Percentiles rank a stretch among this genome's conserved stretches.
phyloP scores from a whole-genome alignment of 2,113 vertebrate species.

The Dermatemys mawii region DNA sequence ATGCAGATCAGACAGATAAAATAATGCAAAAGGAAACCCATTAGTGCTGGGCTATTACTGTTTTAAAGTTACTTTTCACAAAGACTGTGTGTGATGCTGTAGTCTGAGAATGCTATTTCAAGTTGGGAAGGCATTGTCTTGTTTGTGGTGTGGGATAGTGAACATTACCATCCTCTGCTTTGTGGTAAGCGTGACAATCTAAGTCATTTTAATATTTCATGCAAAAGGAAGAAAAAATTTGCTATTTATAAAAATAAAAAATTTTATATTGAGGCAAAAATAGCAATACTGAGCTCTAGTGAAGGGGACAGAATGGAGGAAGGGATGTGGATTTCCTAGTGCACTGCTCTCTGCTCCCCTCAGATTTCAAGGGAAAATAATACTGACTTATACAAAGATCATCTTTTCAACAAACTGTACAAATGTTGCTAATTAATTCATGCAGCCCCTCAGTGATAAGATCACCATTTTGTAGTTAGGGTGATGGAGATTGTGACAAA shows the following conservation, averaged over 20 bases:
- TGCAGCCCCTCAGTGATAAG: not conserved
- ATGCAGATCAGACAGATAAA: not conserved
- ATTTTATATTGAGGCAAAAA: rapidly evolving
- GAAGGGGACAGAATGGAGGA: not conserved
- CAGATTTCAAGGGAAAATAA: not conserved
- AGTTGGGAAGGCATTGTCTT: not conserved
- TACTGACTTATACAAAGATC: not conserved
- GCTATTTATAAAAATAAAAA: too few relatives aligned
- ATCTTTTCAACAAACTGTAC: not conserved
- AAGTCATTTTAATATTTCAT: not conserved
- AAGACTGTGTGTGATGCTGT: not conserved
- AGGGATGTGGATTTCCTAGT: not conserved
- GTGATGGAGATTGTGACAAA: not conserved
- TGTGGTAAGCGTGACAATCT: not conserved
- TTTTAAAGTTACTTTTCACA: not conserved
- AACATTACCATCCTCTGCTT: not conserved
- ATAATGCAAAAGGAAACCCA: not conserved
- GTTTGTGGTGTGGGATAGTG: not conserved
- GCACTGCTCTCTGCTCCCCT: not conserved
- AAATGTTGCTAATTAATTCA: not conserved
- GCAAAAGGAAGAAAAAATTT: too few relatives aligned
- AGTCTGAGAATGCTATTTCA: rapidly evolving
- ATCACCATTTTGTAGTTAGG: not conserved
- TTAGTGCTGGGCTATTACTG: not conserved
- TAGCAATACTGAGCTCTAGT: not conserved